Percentiles rank a stretch among this genome's conserved stretches.
Evolutionary conservation across 2,797 vertebrate species (phyloP).

Genomic region (Sphaeramia orbicularis): DNA sequence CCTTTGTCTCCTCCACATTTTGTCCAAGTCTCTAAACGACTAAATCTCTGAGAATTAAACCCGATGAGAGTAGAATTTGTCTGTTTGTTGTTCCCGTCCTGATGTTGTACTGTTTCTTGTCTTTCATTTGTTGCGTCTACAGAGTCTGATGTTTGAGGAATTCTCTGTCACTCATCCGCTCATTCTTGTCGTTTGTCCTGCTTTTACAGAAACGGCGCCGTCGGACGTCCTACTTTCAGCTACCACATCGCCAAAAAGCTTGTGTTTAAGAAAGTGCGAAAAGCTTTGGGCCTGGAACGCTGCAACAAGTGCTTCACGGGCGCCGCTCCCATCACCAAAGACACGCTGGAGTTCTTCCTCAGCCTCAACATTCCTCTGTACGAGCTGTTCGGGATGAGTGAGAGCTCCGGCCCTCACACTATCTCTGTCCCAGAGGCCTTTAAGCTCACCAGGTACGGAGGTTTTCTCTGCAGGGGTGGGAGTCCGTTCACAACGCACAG

Average conservation of each 20-base stretch:
- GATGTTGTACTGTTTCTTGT: too few relatives aligned
- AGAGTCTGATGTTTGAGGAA: too few relatives aligned
- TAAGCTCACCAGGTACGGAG: conserved; percentile 87
- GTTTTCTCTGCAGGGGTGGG: too few relatives aligned
- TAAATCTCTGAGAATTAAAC: too few relatives aligned
- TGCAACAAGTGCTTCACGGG: conserved; percentile 90
- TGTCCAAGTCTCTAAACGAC: too few relatives aligned
- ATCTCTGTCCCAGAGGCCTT: conserved; percentile 75
- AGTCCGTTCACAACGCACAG: too few relatives aligned
- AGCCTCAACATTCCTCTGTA: conserved; percentile 92
- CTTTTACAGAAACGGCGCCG: conserved; percentile 62
- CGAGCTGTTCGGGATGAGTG: conserved; percentile 95
- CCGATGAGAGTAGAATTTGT: too few relatives aligned
- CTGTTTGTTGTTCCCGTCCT: too few relatives aligned
- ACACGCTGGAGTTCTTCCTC: conserved; percentile 93
- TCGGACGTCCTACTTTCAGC: conserved; percentile 72
- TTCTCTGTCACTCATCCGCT: too few relatives aligned
- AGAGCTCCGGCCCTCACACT: conserved; percentile 92
- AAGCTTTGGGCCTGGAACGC: conserved; percentile 90
- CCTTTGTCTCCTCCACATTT: too few relatives aligned
- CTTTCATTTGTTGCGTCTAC: too few relatives aligned
- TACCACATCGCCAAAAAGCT: conserved; percentile 90
- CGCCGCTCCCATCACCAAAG: conserved; percentile 91
- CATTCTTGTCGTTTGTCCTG: neutral
- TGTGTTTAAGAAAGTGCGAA: conserved; percentile 91